Evolutionary conservation across 2,888 invertebrate genomes (phyloP).

Genomic region (Pollenia griseotomentosa): DNA sequence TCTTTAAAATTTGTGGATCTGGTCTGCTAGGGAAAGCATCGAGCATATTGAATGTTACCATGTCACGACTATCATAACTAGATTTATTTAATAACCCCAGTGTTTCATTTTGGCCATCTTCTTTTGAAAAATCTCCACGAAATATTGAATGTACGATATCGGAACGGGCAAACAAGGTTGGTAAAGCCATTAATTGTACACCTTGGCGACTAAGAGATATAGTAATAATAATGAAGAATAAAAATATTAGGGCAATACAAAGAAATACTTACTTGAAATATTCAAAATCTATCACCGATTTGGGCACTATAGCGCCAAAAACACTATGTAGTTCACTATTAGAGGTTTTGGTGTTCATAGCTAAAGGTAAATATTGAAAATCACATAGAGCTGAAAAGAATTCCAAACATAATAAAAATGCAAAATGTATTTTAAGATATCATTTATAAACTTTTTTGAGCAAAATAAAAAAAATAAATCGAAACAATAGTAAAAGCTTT

Average conservation of each 20-base stretch:
- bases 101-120: constrained; percentile 82
- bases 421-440: no score
- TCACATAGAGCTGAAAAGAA: constrained; percentile 90
- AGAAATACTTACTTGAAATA: constrained; percentile 85
- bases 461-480: no score
- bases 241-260: neutral
- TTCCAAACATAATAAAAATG: neutral
- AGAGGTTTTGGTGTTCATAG: constrained; percentile 80
- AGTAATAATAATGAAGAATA: constrained; percentile 75
- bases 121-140: constrained; percentile 82
- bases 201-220: constrained; percentile 77
- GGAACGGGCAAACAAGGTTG: constrained; percentile 90
- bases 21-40: constrained; percentile 88
- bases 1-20: constrained; percentile 86
- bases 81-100: constrained; percentile 86
- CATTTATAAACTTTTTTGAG: no score
- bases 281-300: constrained; percentile 84
- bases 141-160: constrained; percentile 86
- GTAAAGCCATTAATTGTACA: constrained; percentile 89
- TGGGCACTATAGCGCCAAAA: constrained; percentile 87
- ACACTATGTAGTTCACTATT: constrained; percentile 84
- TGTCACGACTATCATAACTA: constrained; percentile 86
- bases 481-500: no score
- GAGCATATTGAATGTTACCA: constrained; percentile 87
- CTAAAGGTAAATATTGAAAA: constrained; percentile 95